Evolutionary conservation across 2,888 invertebrate genomes (phyloP).

Genomic region (Oasisia sp.): DNA sequence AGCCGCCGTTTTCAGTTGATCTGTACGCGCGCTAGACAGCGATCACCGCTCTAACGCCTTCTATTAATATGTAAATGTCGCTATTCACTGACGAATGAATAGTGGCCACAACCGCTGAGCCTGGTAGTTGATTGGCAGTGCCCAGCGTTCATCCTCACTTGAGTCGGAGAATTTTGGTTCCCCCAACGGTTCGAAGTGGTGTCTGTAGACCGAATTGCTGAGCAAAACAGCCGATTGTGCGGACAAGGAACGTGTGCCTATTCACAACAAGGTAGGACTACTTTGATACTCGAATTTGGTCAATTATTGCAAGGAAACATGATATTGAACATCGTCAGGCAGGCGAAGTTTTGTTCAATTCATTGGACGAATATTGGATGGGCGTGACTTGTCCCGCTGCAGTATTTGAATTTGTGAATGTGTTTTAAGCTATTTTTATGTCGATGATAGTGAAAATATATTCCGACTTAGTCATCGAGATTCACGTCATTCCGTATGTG

Average conservation of each 20-base stretch:
- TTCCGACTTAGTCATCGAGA: background rate
- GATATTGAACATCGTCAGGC: background rate
- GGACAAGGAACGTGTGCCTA: background rate
- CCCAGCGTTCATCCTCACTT: background rate
- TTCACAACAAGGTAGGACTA: background rate
- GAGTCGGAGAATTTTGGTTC: background rate
- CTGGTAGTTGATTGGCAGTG: slow-evolving; percentile 8
- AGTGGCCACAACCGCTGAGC: background rate
- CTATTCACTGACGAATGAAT: background rate
- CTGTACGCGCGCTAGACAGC: background rate
- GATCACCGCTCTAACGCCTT: background rate
- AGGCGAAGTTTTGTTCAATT: background rate
- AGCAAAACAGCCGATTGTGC: background rate
- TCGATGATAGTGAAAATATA: background rate
- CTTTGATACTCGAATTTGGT: background rate
- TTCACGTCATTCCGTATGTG: background rate
- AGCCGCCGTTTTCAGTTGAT: background rate
- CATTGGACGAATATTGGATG: background rate
- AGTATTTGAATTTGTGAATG: background rate
- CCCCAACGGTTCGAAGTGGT: background rate
- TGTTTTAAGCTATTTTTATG: background rate
- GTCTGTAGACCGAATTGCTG: background rate
- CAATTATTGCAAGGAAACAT: background rate
- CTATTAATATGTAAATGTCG: slow-evolving; percentile 3
- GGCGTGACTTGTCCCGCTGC: background rate